Base-by-base conservation (phyloP, 2,797 vertebrate genomes). In the Columba guinea region DNA sequence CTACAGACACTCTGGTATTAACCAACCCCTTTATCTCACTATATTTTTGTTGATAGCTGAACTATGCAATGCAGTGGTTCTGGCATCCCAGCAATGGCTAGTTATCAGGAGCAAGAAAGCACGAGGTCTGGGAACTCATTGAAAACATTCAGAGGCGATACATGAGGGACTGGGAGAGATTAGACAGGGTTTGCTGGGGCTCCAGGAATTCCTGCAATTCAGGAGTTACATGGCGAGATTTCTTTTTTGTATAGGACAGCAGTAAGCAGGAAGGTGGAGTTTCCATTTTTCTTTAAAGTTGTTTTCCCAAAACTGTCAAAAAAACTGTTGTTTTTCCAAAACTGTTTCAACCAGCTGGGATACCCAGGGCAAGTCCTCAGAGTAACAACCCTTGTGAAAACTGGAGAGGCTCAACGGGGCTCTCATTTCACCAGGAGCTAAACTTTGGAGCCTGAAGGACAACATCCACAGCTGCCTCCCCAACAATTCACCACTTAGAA, bases 141-240 rank as follows among this genome's bases (percentile, higher is more conserved):
- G 97, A 82, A 97, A 97, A 96, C 93, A 96, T 95, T 96, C 92
- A 93, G 94, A 94, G 93, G 93, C 27, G 96, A 97, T 95, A 97
- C 2, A 5, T 77, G 94, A 94, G 91, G 90, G 95, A 79, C 96
- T 44, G 73, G 39, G 53, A 91, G 95, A 98, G 97, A 98, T 98
- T 97, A 97, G 93, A 75, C 94, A 95, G 95, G 64, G 90, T 56
- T 93, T 94, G 74, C 80, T 76, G 90, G 90, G 92, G 83, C 88
- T 95, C 49, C 90, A 95, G 92, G 96, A 97, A 98, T 97, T 95
- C 91, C 96, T 97, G 96, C 73, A 95, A 97, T 96, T 95, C 84
- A 78, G 90, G 62, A 89, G 71, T 92, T 95, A 86, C 60, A 52
- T 11, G 56, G 92, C 2, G 8, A 60, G 71, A 84, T 92, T 84